Evolutionary conservation across 2,888 invertebrate genomes (phyloP).

Genomic region (Agonopterix arenella): DNA sequence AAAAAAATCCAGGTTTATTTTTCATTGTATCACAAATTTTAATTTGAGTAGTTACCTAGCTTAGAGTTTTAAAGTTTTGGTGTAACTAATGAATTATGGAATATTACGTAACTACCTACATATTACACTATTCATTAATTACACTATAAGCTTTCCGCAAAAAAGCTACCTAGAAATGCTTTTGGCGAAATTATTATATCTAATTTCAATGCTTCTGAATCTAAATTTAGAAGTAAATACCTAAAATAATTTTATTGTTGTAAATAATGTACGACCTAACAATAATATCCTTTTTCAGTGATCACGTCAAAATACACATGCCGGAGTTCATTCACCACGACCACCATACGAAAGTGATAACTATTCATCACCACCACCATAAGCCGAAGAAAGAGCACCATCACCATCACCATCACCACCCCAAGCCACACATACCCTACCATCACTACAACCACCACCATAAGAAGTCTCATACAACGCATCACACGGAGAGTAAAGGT

Average conservation of each 20-base stretch:
- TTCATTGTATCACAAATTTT: no score
- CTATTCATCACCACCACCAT: constrained; percentile 72
- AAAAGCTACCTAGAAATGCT: neutral
- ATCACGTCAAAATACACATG: constrained; percentile 75
- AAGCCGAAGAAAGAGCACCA: constrained; percentile 68
- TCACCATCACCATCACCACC: constrained; percentile 48
- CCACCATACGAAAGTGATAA: constrained; percentile 77
- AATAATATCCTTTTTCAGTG: constrained; percentile 49
- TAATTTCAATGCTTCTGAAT: neutral
- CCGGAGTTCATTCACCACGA: constrained; percentile 78
- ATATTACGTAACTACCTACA: no score
- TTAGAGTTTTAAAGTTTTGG: no score
- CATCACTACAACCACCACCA: constrained; percentile 55
- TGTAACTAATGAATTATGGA: no score
- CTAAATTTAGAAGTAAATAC: neutral
- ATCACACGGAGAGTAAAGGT: constrained; percentile 41
- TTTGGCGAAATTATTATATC: neutral
- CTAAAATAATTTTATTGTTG: no score
- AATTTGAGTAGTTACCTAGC: no score
- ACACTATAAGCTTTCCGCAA: no score
- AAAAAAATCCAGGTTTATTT: no score
- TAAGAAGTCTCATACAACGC: constrained; percentile 47
- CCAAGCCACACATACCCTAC: constrained; percentile 37
- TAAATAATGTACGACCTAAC: neutral
- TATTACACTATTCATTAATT: no score